These are phyloP conservation scores for Dipodomys spectabilis DNA, from an alignment of 2,113 vertebrate genomes.

Conservation along the genomic window DNA sequence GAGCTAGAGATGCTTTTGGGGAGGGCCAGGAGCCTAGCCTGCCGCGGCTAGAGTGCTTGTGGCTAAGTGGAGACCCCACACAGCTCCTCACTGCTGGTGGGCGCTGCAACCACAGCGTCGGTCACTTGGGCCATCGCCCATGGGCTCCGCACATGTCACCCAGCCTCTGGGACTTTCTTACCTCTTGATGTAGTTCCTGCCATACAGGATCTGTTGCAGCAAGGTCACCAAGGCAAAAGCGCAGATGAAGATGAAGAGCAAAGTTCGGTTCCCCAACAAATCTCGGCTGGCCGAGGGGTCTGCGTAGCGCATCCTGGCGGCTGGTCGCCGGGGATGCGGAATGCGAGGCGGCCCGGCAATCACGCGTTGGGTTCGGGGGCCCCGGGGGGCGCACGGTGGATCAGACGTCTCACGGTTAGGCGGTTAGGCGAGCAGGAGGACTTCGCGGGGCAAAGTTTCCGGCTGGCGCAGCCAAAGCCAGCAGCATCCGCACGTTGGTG, in stretches of 20 bases:
- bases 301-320: slow-evolving; percentile 92
- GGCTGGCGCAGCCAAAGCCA: background rate
- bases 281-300: slow-evolving; percentile 95
- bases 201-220: slow-evolving; percentile 97
- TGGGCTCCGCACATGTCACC: background rate
- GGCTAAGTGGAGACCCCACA: background rate
- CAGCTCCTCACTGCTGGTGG: background rate
- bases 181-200: slow-evolving; percentile 98
- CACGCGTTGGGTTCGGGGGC: slow-evolving; percentile 49
- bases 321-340: slow-evolving; percentile 84
- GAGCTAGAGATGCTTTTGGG: background rate
- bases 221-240: slow-evolving; percentile 98
- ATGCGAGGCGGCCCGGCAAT: slow-evolving; percentile 73
- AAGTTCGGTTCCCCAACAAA: slow-evolving; percentile 95
- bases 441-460: slow-evolving; percentile 80
- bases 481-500: background rate
- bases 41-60: background rate
- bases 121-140: background rate
- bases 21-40: background rate
- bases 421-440: slow-evolving; percentile 62
- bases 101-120: background rate
- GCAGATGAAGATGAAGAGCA: slow-evolving; percentile 99
- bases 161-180: slow-evolving; percentile 83
- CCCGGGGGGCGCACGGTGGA: slow-evolving; percentile 58
- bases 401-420: background rate